Evolutionary conservation across 2,888 invertebrate species (phyloP), one percentile per base, ranked within the genome.

Genomic region (Drosophila pegasa): DNA sequence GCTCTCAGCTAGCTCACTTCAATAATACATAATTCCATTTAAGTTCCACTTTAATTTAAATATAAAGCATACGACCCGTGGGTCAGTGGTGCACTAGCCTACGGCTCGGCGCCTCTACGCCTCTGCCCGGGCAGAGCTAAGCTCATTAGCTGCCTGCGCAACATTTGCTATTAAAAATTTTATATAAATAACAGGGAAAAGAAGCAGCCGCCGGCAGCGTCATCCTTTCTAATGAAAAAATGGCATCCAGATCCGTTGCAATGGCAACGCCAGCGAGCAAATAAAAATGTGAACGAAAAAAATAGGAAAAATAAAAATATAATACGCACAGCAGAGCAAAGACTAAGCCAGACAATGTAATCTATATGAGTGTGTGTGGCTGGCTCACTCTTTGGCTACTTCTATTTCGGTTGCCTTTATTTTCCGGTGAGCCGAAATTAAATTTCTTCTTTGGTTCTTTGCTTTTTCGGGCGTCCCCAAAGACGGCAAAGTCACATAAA

Each of bases 401-500:
- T 48, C 16, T 25, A 50, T 62, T 58, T 40, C 40, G 16, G 7
- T 16, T 10, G 40, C 58, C 9, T 37, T 33, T 16, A 60, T 43
- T 41, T 35, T 61, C 38, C n/a, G 16, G 12, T 38, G 8, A 43
- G 10, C n/a, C 70, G 51, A 73, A 84, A 84, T 84, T 80, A 63
- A 75, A 80, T 84, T 55, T n/a, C n/a, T 33, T 41, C 14, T 18
- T n/a, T n/a, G n/a, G n/a, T n/a, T 22, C 4, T 22, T 8, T 38
- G 1, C 8, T 10, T 83, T 74, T 56, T 82, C 63, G 35, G 57
- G n/a, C 41, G 10, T 45, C 45, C 45, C 48, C 47, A 20, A 43
- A 47, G 41, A 33, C 16, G 52, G 54, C 55, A 72, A 51, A 86
- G 78, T 79, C 90, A 90, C 87, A 90, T 90, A 79, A 89, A 90